Evolutionary conservation across 2,113 vertebrate species (phyloP).

Genomic region (Gymnorhina tibicen): DNA sequence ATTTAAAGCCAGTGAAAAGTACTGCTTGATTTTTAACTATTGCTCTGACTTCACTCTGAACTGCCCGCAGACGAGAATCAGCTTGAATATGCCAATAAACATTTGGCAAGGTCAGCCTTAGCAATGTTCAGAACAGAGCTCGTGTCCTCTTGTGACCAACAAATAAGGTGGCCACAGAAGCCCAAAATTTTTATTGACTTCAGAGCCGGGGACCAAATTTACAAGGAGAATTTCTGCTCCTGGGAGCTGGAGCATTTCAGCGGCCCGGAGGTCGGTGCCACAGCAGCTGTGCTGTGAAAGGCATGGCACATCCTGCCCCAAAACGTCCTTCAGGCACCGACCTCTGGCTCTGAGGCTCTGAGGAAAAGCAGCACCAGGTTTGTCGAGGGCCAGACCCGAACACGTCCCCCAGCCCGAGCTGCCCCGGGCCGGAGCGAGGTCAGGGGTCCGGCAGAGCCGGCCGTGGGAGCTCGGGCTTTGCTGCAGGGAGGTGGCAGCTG

Average conservation of each 20-base stretch:
- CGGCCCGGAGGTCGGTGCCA: neutral
- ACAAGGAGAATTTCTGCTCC: neutral
- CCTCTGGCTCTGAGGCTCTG: neutral
- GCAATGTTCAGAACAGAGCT: neutral
- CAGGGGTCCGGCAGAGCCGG: rapidly evolving
- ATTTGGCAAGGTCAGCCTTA: neutral
- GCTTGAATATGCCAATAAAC: neutral
- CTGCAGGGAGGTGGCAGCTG: neutral
- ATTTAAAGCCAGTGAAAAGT: neutral
- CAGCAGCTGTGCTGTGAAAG: rapidly evolving
- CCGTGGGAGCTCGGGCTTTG: rapidly evolving
- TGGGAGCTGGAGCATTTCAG: neutral
- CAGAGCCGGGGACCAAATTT: neutral
- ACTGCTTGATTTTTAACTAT: neutral
- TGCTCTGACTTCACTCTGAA: neutral
- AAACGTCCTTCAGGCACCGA: neutral
- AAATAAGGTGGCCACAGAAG: neutral
- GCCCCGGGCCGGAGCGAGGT: neutral
- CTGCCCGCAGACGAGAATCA: neutral
- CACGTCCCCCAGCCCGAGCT: neutral
- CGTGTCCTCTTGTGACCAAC: neutral
- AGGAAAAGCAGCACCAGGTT: neutral
- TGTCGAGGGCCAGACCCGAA: neutral
- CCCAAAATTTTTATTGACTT: neutral
- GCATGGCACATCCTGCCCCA: neutral